A percentile compares a stretch with the other conserved stretches of the same genome.
Evolutionary conservation across 2,113 vertebrate species (phyloP).

Genomic region (Ammospiza nelsoni): DNA sequence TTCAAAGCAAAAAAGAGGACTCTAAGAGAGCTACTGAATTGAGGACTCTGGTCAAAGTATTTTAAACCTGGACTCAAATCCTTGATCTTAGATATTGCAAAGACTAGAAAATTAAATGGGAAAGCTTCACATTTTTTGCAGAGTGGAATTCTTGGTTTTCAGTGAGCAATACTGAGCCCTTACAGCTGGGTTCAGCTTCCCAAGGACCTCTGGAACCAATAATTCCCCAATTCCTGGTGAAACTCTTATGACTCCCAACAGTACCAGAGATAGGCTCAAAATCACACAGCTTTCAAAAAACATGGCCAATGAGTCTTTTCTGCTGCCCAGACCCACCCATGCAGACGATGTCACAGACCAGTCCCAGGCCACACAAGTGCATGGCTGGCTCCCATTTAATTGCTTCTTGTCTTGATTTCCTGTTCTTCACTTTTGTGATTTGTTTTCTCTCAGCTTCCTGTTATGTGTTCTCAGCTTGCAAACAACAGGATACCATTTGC

Average conservation of each 20-base stretch:
- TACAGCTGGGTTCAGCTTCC: not conserved
- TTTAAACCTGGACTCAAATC: not conserved
- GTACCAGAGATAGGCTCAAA: not conserved
- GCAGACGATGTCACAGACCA: not conserved
- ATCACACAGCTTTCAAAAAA: not conserved
- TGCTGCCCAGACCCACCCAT: not conserved
- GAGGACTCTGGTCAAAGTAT: not conserved
- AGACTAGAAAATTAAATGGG: not conserved
- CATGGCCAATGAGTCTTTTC: not conserved
- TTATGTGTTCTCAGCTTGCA: conserved; percentile 1
- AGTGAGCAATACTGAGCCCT: not conserved
- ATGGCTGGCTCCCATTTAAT: not conserved
- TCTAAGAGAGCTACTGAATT: not conserved
- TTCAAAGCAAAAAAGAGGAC: not conserved
- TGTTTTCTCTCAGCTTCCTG: conserved; percentile 47
- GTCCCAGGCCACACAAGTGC: not conserved
- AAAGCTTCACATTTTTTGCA: not conserved
- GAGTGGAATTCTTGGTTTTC: not conserved
- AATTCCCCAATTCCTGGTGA: not conserved
- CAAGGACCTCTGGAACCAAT: not conserved
- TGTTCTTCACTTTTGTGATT: not conserved
- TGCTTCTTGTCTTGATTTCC: not conserved
- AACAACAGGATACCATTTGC: conserved; percentile 42
- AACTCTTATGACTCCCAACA: not conserved
- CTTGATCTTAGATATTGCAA: not conserved